These are phyloP conservation scores for Spizella passerina DNA, from an alignment of 2,797 vertebrate genomes.

Conservation along the genomic window DNA sequence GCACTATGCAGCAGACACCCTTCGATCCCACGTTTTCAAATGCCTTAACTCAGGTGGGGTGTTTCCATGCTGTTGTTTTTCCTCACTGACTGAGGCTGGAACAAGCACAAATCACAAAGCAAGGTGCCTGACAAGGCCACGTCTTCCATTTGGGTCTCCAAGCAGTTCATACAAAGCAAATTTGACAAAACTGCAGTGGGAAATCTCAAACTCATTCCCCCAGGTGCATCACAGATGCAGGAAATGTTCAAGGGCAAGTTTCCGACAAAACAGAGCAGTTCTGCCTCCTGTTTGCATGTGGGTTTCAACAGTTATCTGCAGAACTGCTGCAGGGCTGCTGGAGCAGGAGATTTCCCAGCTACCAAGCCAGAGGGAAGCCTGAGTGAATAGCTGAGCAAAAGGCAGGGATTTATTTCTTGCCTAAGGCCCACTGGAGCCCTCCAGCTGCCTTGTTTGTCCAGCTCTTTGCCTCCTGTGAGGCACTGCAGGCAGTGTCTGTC, in stretches of 20 bases:
- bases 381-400: not conserved
- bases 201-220: not conserved
- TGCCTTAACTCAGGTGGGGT: not conserved
- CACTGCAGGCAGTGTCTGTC: not conserved
- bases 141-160: not conserved
- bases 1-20: accelerated
- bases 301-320: not conserved
- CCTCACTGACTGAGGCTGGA: not conserved
- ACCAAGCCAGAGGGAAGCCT: not conserved
- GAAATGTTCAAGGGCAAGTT: not conserved
- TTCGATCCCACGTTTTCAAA: not conserved
- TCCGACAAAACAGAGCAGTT: not conserved
- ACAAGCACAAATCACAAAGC: not conserved
- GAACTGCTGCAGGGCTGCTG: not conserved
- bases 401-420: not conserved
- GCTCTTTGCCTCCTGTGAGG: not conserved
- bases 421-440: not conserved
- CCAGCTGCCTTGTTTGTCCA: not conserved
- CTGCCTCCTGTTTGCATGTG: not conserved
- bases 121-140: not conserved
- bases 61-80: not conserved
- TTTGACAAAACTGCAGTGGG: not conserved
- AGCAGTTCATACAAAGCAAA: not conserved
- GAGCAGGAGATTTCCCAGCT: not conserved
- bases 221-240: not conserved